Percentiles rank a stretch among this genome's conserved stretches.
These are phyloP conservation scores for Pandemis cinnamomeana DNA, from an alignment of 2,888 invertebrate genomes.

Conservation along the genomic window DNA sequence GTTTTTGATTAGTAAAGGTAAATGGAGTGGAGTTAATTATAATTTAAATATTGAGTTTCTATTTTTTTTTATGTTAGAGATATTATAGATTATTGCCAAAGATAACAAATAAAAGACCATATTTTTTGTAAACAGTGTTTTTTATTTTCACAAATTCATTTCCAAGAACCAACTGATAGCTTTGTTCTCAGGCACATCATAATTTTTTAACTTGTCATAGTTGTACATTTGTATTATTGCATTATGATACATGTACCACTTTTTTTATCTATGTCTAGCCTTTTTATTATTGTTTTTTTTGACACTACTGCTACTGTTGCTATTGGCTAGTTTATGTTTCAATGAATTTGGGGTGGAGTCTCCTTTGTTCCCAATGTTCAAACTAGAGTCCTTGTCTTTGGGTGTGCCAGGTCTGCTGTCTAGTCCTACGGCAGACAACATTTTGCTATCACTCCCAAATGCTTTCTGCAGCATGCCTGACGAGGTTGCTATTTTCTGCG, in stretches of 20 bases:
- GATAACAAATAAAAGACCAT: conserved; percentile 39
- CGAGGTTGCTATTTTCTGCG: conserved; percentile 73
- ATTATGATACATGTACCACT: conserved; percentile 12
- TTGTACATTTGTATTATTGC: conserved; percentile 30
- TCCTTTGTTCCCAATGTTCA: conserved; percentile 66
- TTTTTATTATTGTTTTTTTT: conserved; percentile 93
- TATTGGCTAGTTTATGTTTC: conserved; percentile 81
- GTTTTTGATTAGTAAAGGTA: not conserved
- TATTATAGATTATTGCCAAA: conserved; percentile 22
- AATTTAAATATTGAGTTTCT: not conserved
- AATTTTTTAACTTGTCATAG: conserved; percentile 1
- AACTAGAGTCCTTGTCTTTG: conserved; percentile 74
- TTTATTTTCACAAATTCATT: conserved; percentile 32
- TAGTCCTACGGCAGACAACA: conserved; percentile 70
- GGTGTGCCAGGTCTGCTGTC: conserved; percentile 80
- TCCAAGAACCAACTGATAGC: conserved; percentile 10
- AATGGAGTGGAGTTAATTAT: not conserved
- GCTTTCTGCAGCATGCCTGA: conserved; percentile 75
- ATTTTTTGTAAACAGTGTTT: conserved; percentile 41
- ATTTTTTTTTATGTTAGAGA: too few species aligned
- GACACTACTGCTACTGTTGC: conserved; percentile 78
- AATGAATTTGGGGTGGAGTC: conserved; percentile 73
- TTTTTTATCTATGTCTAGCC: conserved; percentile 89
- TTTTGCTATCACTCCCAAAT: conserved; percentile 73
- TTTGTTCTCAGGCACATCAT: conserved; percentile 28